phyloP scores from a whole-genome alignment of 2,888 invertebrate species.

The Pemphredon lugubris region DNA sequence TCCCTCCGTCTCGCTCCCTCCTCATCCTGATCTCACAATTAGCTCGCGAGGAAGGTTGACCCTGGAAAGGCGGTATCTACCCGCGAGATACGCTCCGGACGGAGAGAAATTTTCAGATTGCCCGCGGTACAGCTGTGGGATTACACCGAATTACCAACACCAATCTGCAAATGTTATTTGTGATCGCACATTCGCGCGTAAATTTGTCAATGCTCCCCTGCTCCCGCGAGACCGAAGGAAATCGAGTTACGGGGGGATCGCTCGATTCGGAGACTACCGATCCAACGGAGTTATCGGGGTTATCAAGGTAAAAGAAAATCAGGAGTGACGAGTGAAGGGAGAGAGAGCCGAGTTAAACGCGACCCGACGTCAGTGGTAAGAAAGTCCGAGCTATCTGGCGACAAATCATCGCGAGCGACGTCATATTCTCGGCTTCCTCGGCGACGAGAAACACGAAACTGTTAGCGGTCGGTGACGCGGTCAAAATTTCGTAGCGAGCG shows the following conservation, averaged over 20 bases:
- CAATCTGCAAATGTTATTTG: too few species aligned
- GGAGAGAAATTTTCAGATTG: too few species aligned
- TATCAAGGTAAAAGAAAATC: background rate
- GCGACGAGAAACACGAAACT: slow-evolving; percentile 36
- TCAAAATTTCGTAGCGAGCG: slow-evolving; percentile 30
- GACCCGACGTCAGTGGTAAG: background rate
- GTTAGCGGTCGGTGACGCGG: background rate
- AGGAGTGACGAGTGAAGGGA: background rate
- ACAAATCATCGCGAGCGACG: background rate
- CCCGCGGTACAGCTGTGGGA: too few species aligned
- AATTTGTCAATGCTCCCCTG: too few species aligned
- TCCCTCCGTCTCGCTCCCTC: slow-evolving; percentile 17
- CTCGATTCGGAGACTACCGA: too few species aligned
- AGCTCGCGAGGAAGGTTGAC: slow-evolving; percentile 38
- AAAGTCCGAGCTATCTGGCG: background rate
- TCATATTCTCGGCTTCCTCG: slow-evolving; percentile 14
- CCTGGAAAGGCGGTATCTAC: slow-evolving; percentile 3
- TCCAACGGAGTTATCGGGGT: too few species aligned
- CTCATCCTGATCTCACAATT: slow-evolving; percentile 45
- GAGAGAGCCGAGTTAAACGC: background rate
- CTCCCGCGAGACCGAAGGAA: too few species aligned
- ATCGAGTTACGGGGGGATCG: too few species aligned
- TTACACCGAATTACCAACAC: too few species aligned
- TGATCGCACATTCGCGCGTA: too few species aligned
- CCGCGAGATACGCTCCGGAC: too few species aligned